These are phyloP conservation scores for Echeneis naucrates DNA, from an alignment of 2,797 vertebrate species.

Conservation along the genomic window DNA sequence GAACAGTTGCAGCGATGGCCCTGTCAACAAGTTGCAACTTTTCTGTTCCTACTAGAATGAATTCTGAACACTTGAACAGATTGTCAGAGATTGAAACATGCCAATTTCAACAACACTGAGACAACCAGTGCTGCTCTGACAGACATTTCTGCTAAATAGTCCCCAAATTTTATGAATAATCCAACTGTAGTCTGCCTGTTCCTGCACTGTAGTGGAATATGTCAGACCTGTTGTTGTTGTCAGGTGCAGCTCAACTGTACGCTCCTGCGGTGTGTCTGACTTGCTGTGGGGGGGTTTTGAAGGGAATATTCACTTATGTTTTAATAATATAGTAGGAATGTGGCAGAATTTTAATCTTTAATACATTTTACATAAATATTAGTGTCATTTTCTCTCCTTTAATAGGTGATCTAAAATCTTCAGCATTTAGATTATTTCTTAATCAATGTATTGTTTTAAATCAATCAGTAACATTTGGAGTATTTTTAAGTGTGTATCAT, in stretches of 20 bases:
- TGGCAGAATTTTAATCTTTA: background rate
- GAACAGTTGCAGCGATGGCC: conserved; percentile 13
- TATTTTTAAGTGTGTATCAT: background rate
- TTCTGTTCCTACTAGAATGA: conserved; percentile 19
- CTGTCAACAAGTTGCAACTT: conserved; percentile 15
- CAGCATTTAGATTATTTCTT: too few relatives aligned
- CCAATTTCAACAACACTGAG: conserved; percentile 13
- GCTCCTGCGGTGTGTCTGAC: conserved; percentile 1
- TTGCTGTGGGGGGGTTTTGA: too few relatives aligned
- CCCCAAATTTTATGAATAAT: conserved; percentile 6
- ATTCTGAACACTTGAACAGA: conserved; percentile 30
- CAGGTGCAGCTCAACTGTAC: background rate
- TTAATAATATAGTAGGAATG: background rate
- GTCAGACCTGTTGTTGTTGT: background rate
- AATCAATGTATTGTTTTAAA: background rate
- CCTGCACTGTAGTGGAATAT: background rate
- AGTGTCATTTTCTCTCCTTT: too few relatives aligned
- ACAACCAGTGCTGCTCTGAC: conserved; percentile 1
- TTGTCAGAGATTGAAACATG: conserved; percentile 4
- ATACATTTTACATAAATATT: background rate
- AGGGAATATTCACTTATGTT: background rate
- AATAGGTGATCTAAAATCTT: too few relatives aligned
- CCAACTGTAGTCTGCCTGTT: background rate
- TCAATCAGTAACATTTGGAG: background rate
- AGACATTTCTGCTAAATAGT: conserved; percentile 19